These are phyloP conservation scores for Cyanistes caeruleus DNA, from an alignment of 2,113 vertebrate species.

Conservation along the genomic window DNA sequence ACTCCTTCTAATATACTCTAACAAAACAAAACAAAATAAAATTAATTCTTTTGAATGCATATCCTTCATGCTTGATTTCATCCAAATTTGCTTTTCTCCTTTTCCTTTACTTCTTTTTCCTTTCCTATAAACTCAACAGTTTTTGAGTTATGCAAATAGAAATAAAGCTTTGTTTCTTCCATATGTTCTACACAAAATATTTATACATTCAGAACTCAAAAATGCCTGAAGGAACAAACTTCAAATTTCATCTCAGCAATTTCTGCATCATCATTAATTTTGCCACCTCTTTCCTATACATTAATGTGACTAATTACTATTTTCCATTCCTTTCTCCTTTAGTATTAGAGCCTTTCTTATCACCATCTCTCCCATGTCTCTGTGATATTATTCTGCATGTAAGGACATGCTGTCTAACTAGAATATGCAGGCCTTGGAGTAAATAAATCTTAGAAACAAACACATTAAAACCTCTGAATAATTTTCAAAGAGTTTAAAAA, in stretches of 20 bases:
- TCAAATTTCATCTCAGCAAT: neutral
- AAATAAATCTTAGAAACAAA: conserved; percentile 18
- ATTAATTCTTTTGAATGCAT: neutral
- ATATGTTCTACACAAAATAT: conserved; percentile 4
- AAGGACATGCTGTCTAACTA: neutral
- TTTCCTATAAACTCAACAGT: neutral
- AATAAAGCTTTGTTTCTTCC: neutral
- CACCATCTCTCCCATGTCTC: neutral
- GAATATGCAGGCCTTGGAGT: neutral
- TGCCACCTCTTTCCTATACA: conserved; percentile 6
- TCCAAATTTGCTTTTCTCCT: neutral
- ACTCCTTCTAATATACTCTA: neutral
- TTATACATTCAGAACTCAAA: conserved; percentile 4
- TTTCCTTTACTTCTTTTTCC: neutral
- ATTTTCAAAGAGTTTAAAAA: neutral
- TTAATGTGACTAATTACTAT: conserved; percentile 52
- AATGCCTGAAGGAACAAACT: conserved; percentile 1
- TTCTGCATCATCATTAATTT: conserved; percentile 35
- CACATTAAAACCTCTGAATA: neutral
- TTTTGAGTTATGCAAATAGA: neutral
- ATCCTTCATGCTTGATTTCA: neutral
- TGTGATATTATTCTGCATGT: neutral
- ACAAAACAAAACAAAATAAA: neutral
- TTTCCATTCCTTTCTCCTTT: conserved; percentile 16
- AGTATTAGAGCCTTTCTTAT: conserved; percentile 39